A percentile compares a stretch with the other conserved stretches of the same genome.
Evolutionary conservation across 2,888 invertebrate genomes (phyloP).

Genomic region (Scaptomyza flava): DNA sequence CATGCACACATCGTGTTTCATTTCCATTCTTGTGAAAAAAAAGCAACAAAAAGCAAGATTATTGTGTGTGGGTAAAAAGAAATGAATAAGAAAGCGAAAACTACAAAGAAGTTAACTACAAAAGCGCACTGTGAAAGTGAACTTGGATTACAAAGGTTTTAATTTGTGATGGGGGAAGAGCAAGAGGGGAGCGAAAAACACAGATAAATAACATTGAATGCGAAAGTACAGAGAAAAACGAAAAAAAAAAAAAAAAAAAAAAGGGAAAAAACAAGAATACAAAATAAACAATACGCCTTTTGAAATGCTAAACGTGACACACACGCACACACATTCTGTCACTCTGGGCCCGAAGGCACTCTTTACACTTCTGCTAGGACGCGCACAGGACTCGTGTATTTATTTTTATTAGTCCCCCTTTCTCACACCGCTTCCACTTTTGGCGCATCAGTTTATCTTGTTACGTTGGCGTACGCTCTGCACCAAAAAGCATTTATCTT

Average conservation of each 20-base stretch:
- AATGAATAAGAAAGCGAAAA: conserved; percentile 67
- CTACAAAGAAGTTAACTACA: conserved; percentile 76
- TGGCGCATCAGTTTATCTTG: conserved; percentile 53
- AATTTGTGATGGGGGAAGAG: neutral
- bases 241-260: conserved; percentile 23
- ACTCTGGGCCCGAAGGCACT: conserved; percentile 41
- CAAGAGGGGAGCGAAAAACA: conserved; percentile 28
- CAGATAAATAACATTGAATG: conserved; percentile 75
- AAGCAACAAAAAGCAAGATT: conserved; percentile 18
- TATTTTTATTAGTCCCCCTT: conserved; percentile 68
- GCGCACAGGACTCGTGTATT: conserved; percentile 65
- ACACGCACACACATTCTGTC: conserved; percentile 33
- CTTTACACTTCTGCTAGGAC: conserved; percentile 62
- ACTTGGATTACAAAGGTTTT: conserved; percentile 69
- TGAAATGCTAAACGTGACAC: conserved; percentile 75
- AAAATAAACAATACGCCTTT: conserved; percentile 74
- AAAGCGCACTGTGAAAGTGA: conserved; percentile 62
- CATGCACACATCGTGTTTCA: conserved; percentile 41
- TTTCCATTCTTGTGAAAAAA: conserved; percentile 45
- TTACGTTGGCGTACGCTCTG: conserved; percentile 52
- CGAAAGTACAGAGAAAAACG: conserved; percentile 50
- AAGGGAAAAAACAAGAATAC: conserved; percentile 44
- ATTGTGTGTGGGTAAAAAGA: conserved; percentile 32
- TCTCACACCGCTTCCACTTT: neutral
- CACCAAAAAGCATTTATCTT: conserved; percentile 71